A percentile compares a stretch with the other conserved stretches of the same genome.
phyloP scores from a whole-genome alignment of 2,888 invertebrate species.

The Patella ulyssiponensis region DNA sequence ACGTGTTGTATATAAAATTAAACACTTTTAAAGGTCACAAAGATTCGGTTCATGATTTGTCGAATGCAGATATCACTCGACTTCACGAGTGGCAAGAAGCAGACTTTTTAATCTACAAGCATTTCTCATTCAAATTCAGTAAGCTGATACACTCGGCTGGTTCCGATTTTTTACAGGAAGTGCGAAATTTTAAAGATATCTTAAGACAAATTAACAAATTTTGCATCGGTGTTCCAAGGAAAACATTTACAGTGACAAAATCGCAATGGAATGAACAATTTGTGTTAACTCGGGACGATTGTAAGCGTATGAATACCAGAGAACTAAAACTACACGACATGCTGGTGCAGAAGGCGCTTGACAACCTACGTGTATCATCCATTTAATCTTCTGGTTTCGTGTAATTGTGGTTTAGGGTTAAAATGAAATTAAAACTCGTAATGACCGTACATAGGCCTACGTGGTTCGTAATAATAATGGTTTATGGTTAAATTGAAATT shows the following conservation, averaged over 20 bases:
- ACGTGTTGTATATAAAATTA: conserved; percentile 59
- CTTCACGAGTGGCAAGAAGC: conserved; percentile 53
- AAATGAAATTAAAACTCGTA: too few species aligned
- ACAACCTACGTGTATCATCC: too few species aligned
- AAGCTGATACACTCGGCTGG: conserved; percentile 37
- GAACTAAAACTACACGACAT: conserved; percentile 35
- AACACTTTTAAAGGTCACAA: conserved; percentile 38
- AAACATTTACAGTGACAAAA: conserved; percentile 22
- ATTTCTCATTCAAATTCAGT: conserved; percentile 52
- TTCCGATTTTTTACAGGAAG: conserved; percentile 37
- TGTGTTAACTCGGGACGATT: conserved; percentile 35
- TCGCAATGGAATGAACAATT: conserved; percentile 40
- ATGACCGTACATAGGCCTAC: too few species aligned
- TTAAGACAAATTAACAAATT: conserved; percentile 32
- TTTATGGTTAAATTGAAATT: too few species aligned
- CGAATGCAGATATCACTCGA: conserved; percentile 31
- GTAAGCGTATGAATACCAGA: conserved; percentile 35
- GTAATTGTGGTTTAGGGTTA: too few species aligned
- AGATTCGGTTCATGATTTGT: conserved; percentile 34
- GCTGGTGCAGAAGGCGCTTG: too few species aligned
- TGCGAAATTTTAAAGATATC: conserved; percentile 35
- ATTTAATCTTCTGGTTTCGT: too few species aligned
- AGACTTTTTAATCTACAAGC: conserved; percentile 56
- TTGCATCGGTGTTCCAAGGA: conserved; percentile 29
- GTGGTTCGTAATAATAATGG: too few species aligned